These are phyloP conservation scores for Gasterosteus aculeatus DNA, from an alignment of 2,113 vertebrate genomes.

Conservation along the genomic window DNA sequence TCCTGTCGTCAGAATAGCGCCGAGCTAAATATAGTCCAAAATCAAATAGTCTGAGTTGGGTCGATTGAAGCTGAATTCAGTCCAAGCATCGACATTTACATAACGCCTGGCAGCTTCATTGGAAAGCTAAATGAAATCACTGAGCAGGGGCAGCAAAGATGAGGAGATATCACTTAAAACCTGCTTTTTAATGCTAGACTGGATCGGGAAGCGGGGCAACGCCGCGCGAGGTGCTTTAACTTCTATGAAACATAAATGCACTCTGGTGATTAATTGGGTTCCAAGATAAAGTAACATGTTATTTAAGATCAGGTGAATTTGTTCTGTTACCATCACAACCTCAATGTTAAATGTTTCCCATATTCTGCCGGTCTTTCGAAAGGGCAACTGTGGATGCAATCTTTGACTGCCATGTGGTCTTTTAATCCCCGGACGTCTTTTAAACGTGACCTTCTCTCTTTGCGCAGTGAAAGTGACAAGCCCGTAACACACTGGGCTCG, in stretches of 20 bases:
- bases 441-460: background rate
- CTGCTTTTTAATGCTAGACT: background rate
- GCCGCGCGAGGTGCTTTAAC: background rate
- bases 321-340: background rate
- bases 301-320: background rate
- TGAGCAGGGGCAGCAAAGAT: background rate
- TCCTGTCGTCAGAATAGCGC: constrained; percentile 27
- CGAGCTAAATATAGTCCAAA: constrained; percentile 64
- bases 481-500: background rate
- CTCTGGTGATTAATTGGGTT: constrained; percentile 7
- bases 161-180: background rate
- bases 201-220: background rate
- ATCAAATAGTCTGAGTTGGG: constrained; percentile 48
- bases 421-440: background rate
- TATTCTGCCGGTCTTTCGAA: too few species aligned
- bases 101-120: constrained; percentile 13
- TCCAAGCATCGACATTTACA: constrained; percentile 36
- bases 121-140: background rate
- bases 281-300: background rate
- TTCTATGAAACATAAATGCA: background rate
- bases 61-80: constrained; percentile 42
- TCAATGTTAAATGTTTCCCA: background rate
- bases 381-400: background rate
- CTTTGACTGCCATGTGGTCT: background rate
- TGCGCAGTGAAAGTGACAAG: background rate